These are phyloP conservation scores for Apostichopus parvimensis DNA, from an alignment of 35 echinoderm and acorn worm species.

Conservation along the genomic window DNA sequence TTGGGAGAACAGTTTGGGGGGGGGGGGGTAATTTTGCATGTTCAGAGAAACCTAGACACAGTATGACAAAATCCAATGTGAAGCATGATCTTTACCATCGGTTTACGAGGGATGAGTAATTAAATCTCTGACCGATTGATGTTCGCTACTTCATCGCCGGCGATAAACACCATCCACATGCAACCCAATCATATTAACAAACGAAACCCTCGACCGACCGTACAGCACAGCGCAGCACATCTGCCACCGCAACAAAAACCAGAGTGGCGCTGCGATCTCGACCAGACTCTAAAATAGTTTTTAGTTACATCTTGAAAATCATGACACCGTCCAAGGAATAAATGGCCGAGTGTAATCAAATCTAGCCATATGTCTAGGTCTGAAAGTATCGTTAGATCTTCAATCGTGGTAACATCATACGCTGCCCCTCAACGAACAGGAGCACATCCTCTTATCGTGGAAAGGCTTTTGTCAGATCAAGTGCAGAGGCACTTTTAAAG, in stretches of 20 bases:
- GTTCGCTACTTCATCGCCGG: too few relatives aligned
- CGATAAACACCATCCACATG: not conserved
- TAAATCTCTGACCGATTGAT: too few relatives aligned
- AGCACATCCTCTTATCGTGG: not conserved
- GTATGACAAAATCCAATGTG: not conserved
- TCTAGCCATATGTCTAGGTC: slow-evolving; percentile 1
- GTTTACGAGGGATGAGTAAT: too few relatives aligned
- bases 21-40: not conserved
- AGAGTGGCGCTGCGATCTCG: not conserved
- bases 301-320: not conserved
- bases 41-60: not conserved
- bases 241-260: not conserved
- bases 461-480: not conserved
- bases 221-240: not conserved
- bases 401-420: not conserved
- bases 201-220: not conserved
- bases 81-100: too few relatives aligned
- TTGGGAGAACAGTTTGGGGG: too few relatives aligned
- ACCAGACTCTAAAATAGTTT: not conserved
- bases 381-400: not conserved
- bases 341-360: not conserved
- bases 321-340: not conserved
- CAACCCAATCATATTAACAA: not conserved
- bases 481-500: slow-evolving; percentile 10
- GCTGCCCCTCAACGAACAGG: not conserved